Evolutionary conservation across 2,797 vertebrate species (phyloP).

Genomic region (Onychomys leucogaster): DNA sequence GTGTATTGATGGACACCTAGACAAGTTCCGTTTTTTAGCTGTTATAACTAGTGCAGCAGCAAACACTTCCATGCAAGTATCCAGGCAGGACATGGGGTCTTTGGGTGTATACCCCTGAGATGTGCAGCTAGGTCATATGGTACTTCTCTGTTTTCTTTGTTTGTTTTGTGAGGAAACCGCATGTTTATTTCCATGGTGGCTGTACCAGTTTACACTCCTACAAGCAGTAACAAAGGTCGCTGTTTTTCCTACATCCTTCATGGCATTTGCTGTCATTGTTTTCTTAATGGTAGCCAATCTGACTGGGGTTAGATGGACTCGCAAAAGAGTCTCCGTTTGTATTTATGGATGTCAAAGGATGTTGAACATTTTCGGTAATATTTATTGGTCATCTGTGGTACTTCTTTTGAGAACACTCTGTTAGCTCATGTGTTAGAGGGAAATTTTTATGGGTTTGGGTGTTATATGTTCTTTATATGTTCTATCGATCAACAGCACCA

Average conservation of each 20-base stretch:
- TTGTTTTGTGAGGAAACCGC: too few species aligned
- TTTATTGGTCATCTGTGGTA: background rate
- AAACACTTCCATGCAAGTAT: fast-evolving
- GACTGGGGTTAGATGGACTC: background rate
- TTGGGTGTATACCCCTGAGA: background rate
- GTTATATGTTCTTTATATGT: background rate
- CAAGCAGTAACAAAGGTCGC: background rate
- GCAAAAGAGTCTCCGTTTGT: background rate
- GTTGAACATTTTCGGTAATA: background rate
- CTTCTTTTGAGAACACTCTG: background rate
- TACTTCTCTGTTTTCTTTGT: background rate
- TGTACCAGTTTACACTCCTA: background rate
- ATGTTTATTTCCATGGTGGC: background rate
- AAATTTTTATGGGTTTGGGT: too few species aligned
- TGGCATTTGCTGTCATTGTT: background rate
- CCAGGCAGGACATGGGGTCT: background rate
- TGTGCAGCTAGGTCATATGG: background rate
- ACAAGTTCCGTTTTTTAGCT: background rate
- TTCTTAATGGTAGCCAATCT: background rate
- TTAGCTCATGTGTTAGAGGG: background rate
- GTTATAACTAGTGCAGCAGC: background rate
- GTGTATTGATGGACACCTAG: background rate
- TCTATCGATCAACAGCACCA: background rate
- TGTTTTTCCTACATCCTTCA: background rate
- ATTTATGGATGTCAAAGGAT: background rate